Evolutionary conservation across 2,113 vertebrate genomes (phyloP).

Genomic region (Chlorocebus sabaeus): DNA sequence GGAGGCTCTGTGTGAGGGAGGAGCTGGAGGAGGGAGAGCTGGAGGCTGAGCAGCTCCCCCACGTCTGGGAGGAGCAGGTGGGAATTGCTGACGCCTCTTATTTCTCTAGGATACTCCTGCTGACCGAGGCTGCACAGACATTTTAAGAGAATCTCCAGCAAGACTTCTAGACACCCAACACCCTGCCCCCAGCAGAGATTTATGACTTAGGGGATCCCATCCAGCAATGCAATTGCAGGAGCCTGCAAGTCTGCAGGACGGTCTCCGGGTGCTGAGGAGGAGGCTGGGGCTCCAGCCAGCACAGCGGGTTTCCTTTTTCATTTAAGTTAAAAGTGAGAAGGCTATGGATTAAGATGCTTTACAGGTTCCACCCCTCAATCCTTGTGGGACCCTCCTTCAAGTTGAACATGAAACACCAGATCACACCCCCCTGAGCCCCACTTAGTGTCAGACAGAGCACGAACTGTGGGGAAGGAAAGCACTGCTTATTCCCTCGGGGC

Average conservation of each 20-base stretch:
- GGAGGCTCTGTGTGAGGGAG: no score
- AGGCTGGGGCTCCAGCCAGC: background rate
- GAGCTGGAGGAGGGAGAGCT: rapidly evolving
- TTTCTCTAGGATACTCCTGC: background rate
- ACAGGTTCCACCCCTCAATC: background rate
- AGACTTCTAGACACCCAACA: background rate
- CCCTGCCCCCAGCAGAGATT: background rate
- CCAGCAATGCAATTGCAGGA: background rate
- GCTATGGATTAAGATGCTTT: background rate
- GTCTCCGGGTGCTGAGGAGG: background rate
- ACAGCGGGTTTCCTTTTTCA: background rate
- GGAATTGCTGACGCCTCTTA: background rate
- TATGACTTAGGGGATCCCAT: background rate
- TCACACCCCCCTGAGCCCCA: rapidly evolving
- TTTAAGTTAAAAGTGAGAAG: background rate
- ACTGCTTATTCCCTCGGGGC: rapidly evolving
- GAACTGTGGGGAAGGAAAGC: rapidly evolving
- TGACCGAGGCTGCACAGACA: background rate
- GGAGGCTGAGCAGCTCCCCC: background rate
- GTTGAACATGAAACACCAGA: background rate
- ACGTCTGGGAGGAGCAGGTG: no score
- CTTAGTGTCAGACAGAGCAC: no score
- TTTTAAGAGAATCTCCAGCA: background rate
- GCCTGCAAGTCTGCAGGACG: no score
- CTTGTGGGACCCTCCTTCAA: background rate